These are phyloP conservation scores for Lamellibrachia luymesi DNA, from an alignment of 1,140 invertebrate species.

Conservation along the genomic window DNA sequence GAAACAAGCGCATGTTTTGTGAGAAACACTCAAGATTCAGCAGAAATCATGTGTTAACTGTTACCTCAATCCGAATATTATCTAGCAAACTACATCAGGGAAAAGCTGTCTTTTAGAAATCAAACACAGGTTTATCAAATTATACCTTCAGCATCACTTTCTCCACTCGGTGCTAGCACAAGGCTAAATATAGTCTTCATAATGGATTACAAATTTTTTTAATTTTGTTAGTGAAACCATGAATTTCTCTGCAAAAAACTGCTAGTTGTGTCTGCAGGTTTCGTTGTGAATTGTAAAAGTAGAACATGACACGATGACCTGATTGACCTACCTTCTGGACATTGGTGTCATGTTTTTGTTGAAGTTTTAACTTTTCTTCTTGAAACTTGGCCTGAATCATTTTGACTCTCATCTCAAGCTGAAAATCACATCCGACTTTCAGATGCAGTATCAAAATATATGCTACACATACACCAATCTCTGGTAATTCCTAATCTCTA, in stretches of 20 bases:
- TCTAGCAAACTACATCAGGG: not conserved
- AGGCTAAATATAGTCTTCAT: not conserved
- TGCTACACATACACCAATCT: not conserved
- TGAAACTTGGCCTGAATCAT: constrained; percentile 55
- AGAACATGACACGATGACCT: not conserved
- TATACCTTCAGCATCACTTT: not conserved
- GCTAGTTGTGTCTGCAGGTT: not conserved
- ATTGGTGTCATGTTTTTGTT: constrained; percentile 54
- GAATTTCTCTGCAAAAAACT: not conserved
- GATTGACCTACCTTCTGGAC: constrained; percentile 50
- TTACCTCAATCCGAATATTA: not conserved
- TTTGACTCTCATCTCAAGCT: constrained; percentile 51
- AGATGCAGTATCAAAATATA: constrained; percentile 1
- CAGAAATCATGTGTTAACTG: not conserved
- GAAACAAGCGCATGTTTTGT: not conserved
- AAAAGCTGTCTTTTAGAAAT: not conserved
- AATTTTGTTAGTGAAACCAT: not conserved
- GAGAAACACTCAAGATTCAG: not conserved
- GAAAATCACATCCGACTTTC: constrained; percentile 23
- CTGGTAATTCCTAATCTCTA: not conserved
- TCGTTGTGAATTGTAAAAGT: not conserved
- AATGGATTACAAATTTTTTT: not conserved
- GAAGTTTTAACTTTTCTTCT: constrained; percentile 54
- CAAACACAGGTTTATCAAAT: not conserved
- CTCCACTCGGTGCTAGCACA: not conserved